phyloP scores from a whole-genome alignment of 2,797 vertebrate genomes.

The Acanthornis magna region DNA sequence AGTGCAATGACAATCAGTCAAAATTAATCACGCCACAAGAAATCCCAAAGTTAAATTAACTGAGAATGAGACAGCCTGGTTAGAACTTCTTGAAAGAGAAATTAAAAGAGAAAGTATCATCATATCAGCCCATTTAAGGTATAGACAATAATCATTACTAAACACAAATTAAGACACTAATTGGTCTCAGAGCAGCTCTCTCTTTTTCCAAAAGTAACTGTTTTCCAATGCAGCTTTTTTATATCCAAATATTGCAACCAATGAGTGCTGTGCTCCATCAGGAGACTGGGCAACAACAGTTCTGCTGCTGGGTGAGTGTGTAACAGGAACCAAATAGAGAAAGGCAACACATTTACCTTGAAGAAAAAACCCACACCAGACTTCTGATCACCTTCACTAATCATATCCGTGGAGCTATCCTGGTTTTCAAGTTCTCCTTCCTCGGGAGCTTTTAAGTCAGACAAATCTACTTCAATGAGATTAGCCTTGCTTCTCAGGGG shows the following conservation, averaged over 20 bases:
- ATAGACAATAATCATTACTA: background rate
- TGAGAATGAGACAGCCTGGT: background rate
- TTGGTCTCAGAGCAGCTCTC: background rate
- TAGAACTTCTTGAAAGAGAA: background rate
- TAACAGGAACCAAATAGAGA: background rate
- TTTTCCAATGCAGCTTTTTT: background rate
- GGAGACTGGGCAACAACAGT: background rate
- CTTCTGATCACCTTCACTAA: conserved; percentile 79
- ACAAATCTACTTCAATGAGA: conserved; percentile 91
- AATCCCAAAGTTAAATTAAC: background rate
- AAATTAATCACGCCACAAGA: background rate
- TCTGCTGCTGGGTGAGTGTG: background rate
- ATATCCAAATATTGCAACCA: background rate
- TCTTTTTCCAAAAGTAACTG: background rate
- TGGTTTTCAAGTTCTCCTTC: conserved; percentile 67
- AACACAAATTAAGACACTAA: background rate
- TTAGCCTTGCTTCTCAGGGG: conserved; percentile 78
- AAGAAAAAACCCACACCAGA: conserved; percentile 92
- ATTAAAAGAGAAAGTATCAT: background rate
- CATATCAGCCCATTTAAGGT: background rate
- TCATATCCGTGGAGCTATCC: conserved; percentile 59
- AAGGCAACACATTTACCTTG: conserved; percentile 78
- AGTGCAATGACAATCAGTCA: background rate
- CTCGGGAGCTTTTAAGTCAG: conserved; percentile 79
- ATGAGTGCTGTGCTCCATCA: background rate